Evolutionary conservation across 2,113 vertebrate genomes (phyloP), one percentile per base, ranked within the genome.

Genomic region (Emydura subglobosa): DNA sequence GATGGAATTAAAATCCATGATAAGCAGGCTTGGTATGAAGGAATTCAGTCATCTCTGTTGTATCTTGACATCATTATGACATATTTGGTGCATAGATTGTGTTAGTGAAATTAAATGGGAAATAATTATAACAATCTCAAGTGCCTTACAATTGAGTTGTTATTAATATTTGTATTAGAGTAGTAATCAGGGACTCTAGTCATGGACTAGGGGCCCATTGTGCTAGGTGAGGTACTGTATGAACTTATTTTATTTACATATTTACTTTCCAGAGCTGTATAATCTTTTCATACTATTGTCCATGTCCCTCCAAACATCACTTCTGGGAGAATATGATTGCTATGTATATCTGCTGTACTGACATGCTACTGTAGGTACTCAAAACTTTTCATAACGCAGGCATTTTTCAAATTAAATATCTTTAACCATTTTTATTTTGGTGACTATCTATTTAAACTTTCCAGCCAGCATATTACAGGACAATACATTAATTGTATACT

Each of bases 61-160:
- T 39, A 76, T 25, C 21, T 59, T n/a, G 57, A 24, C 31, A 29
- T 29, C 6, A 0, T 79, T 11, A 4, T 29, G 5, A 6, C 9
- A 29, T 29, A 39, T 3, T 31, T 51, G 34, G 31, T 22, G 14
- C 72, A 24, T 50, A 84, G 51, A 6, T 27, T n/a, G 22, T 24
- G 29, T 29, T 39, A 59, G 51, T 31, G 57, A 44, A 59, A 88
- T 54, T 27, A 51, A 19, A 4, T 16, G 13, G 51, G 50, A 61
- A 17, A 47, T 19, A 11, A 39, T 44, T 39, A 6, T 31, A 61
- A n/a, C 42, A 55, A 53, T n/a, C 34, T 72, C 49, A 11, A 44
- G 79, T 2, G 7, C 22, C 10, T 39, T 14, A 24, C 0, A 25
- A n/a, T 24, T 21, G 14, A 7, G 1, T 21, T 19, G 16, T 72